These are phyloP conservation scores for Panulirus ornatus DNA, from an alignment of 1,140 invertebrate genomes.

Conservation along the genomic window DNA sequence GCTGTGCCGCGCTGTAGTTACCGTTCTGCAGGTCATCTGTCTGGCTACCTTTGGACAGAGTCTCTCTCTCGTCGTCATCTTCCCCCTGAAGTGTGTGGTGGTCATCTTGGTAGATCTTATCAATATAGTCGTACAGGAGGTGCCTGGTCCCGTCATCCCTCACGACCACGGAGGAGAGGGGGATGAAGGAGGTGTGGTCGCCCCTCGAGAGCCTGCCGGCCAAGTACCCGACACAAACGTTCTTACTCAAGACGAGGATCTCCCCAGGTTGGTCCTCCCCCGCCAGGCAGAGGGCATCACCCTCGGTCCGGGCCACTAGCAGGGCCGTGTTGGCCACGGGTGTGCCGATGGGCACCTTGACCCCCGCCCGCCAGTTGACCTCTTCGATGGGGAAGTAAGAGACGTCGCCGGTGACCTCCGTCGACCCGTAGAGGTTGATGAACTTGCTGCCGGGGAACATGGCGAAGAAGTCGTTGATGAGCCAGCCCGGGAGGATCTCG, in stretches of 20 bases:
- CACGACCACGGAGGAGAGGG: slow-evolving; percentile 19
- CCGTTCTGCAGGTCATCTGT: neutral
- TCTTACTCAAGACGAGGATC: slow-evolving; percentile 46
- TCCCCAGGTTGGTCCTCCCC: slow-evolving; percentile 36
- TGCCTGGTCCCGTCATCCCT: slow-evolving; percentile 12
- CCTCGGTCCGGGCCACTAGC: slow-evolving; percentile 24
- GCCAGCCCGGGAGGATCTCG: slow-evolving; percentile 55
- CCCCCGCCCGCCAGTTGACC: slow-evolving; percentile 40
- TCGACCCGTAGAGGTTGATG: slow-evolving; percentile 60
- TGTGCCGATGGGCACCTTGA: slow-evolving; percentile 60
- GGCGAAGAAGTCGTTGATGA: slow-evolving; percentile 62
- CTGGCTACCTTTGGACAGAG: neutral
- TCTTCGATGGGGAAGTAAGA: slow-evolving; percentile 42
- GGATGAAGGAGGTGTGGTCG: neutral
- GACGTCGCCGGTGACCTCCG: slow-evolving; percentile 64
- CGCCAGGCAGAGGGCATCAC: slow-evolving; percentile 1
- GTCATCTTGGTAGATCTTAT: neutral
- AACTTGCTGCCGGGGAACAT: slow-evolving; percentile 58
- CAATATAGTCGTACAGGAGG: slow-evolving; percentile 12
- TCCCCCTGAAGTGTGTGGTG: no score
- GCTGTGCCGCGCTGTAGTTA: neutral
- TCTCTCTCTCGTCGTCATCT: neutral
- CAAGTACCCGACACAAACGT: slow-evolving; percentile 51
- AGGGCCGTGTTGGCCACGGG: slow-evolving; percentile 59
- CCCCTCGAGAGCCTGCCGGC: neutral